phyloP scores from a whole-genome alignment of 2,113 vertebrate genomes.

The Dicrurus megarhynchus region DNA sequence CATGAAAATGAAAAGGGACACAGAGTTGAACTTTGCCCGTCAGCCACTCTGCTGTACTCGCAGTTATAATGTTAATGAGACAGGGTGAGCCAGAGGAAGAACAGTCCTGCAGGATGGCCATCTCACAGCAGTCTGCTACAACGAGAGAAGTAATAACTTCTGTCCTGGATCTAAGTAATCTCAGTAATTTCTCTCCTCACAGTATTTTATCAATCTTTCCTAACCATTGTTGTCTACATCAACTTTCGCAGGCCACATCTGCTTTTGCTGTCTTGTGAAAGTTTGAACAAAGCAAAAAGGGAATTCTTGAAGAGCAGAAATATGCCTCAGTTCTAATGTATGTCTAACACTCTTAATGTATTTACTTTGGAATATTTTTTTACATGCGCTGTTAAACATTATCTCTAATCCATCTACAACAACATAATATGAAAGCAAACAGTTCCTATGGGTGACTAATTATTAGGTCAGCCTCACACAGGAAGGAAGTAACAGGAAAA shows the following conservation, averaged over 20 bases:
- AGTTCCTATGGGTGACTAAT: background rate
- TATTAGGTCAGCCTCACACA: background rate
- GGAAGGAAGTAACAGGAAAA: background rate
- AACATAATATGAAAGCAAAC: background rate
- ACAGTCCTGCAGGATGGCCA: background rate
- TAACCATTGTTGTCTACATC: background rate
- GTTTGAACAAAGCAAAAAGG: background rate
- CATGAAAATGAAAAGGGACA: background rate
- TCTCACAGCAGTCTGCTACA: background rate
- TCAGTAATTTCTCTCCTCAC: background rate
- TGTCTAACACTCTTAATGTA: background rate
- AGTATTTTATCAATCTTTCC: background rate
- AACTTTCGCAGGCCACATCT: background rate
- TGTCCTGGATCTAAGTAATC: background rate
- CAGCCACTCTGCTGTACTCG: background rate
- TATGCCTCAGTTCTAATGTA: background rate
- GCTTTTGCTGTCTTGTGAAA: background rate
- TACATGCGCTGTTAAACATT: background rate
- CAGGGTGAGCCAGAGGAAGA: constrained; percentile 28
- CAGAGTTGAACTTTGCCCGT: background rate
- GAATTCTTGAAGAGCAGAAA: background rate
- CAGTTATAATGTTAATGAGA: background rate
- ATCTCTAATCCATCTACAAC: background rate
- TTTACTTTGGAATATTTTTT: constrained; percentile 20
- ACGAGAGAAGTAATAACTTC: background rate